Conservation (phyloP, 2,113 vertebrate genomes). For the Oreochromis niloticus region DNA sequence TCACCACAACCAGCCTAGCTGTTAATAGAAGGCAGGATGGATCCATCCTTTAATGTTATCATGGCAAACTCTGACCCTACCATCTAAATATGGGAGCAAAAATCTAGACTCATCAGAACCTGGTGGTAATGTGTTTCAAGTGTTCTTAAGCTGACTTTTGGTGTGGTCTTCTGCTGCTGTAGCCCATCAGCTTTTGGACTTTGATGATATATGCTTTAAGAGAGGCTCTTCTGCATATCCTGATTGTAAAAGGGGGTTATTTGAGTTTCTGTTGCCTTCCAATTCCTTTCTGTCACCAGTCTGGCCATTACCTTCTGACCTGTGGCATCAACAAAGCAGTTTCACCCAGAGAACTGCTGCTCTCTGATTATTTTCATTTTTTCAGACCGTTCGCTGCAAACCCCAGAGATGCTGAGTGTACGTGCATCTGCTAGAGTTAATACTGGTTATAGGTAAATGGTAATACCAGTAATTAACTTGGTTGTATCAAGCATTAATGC, state of each 20-base stretch:
- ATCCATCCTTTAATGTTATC: not conserved
- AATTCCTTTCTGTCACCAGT: not conserved
- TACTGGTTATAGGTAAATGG: not conserved
- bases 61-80: not conserved
- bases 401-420: not conserved
- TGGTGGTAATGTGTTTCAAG: not conserved
- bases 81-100: not conserved
- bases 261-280: not conserved
- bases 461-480: not conserved
- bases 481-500: not conserved
- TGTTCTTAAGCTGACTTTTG: not conserved
- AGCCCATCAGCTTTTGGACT: accelerated
- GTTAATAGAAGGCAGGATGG: not conserved
- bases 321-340: not conserved
- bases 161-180: not conserved
- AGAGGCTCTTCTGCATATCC: not conserved
- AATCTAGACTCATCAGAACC: not conserved
- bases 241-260: not conserved
- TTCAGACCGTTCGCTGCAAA: not conserved
- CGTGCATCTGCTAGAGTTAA: not conserved
- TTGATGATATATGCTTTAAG: not conserved
- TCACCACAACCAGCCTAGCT: not conserved
- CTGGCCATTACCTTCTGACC: not conserved
- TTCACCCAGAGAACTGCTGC: not conserved
- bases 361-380: not conserved